These are phyloP conservation scores for Ibidorhyncha struthersii DNA, from an alignment of 2,113 vertebrate species.

Conservation along the genomic window DNA sequence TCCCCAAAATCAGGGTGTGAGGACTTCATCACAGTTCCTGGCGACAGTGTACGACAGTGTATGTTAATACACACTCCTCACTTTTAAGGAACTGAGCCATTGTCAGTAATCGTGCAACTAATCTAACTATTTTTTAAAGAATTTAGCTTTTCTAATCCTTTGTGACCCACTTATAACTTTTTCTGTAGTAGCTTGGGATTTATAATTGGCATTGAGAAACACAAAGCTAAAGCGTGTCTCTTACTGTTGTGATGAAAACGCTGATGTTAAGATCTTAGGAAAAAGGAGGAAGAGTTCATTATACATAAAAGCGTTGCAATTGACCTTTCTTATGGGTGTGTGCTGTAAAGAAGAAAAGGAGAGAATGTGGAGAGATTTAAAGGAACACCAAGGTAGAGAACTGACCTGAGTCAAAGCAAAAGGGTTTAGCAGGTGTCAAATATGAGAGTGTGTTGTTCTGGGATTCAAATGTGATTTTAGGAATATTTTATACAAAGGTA, in stretches of 20 bases:
- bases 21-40: not conserved
- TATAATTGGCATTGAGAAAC: not conserved
- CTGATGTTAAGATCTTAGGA: not conserved
- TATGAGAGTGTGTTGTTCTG: not conserved
- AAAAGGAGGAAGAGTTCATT: not conserved
- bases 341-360: not conserved
- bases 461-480: not conserved
- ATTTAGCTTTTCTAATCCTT: not conserved
- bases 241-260: not conserved
- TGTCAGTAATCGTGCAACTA: not conserved
- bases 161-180: not conserved
- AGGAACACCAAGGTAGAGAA: not conserved
- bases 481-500: not conserved
- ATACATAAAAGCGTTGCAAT: not conserved
- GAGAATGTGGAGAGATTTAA: not conserved
- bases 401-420: not conserved
- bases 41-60: rapidly evolving
- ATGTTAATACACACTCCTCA: not conserved
- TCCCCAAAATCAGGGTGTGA: not conserved
- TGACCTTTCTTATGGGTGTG: not conserved
- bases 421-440: not conserved
- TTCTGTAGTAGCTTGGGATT: not conserved
- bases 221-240: not conserved
- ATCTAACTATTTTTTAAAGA: not conserved
- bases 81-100: not conserved